Evolutionary conservation across 2,113 vertebrate genomes (phyloP), one percentile per base, ranked within the genome.

Genomic region (Acinonyx jubatus): DNA sequence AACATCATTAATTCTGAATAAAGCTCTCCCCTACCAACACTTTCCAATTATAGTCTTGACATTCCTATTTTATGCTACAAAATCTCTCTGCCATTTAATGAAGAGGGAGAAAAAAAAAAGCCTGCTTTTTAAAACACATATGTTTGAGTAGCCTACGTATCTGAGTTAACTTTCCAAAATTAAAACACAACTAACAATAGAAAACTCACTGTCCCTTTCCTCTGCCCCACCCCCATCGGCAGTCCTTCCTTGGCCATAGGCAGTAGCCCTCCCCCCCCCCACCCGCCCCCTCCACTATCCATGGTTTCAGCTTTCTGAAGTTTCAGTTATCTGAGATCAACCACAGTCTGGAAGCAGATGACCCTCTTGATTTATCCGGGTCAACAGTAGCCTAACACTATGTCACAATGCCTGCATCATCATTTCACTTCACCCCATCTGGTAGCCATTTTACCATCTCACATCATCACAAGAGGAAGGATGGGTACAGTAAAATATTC

Each of bases 1-100:
- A 95, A 48, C 73, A 91, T 81, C 92, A 63, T 94, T 96, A 92
- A 95, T 93, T 91, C 91, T 84, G 80, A 97, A 96, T 73, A 96
- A 95, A 96, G 50, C 33, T 95, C 90, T 97, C 36, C 12, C 23
- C 48, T 69, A 89, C 80, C 74, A 92, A 88, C 76, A 82, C 27
- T 97, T 97, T 90, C 91, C 88, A 95, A 57, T 82, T 96, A 96
- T 73, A 90, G 45, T 55, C 73, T 68, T 93, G 55, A 91, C 61
- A 71, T 95, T 95, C 69, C 63, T 45, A 27, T 89, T 94, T 93
- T 97, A 74, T 96, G 74, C 71, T 96, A 55, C 78, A 94, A 84
- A 96, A 76, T 65, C 65, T 21, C 69, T 88, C 84, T 94, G 65
- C 61, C 88, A 97, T 90, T 94, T 90, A 96, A 91, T 93, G 55